Evolutionary conservation across 2,888 invertebrate genomes (phyloP).

Genomic region (Caenorhabditis angaria): DNA sequence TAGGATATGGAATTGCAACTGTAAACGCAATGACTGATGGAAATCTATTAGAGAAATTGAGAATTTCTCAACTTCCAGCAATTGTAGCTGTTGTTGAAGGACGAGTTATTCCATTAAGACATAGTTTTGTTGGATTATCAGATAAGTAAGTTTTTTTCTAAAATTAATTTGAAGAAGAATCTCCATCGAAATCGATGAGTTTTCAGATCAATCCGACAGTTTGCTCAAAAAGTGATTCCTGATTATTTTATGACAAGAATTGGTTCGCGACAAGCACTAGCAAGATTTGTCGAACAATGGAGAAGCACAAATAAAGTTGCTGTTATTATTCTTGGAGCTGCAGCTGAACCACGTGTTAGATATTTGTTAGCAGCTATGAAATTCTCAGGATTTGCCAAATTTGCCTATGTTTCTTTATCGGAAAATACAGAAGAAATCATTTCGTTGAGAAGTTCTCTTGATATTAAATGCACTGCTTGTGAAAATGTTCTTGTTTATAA

Average conservation of each 20-base stretch:
- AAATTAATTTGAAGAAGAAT: not conserved
- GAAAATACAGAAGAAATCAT: slow-evolving; percentile 25
- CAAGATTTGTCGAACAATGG: slow-evolving; percentile 67
- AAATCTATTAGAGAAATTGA: slow-evolving; percentile 72
- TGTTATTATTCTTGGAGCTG: slow-evolving; percentile 63
- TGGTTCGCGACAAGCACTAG: slow-evolving; percentile 49
- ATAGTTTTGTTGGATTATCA: slow-evolving; percentile 48
- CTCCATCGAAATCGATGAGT: not conserved
- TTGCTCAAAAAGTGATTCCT: slow-evolving; percentile 73
- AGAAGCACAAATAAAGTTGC: slow-evolving; percentile 63
- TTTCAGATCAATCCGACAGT: slow-evolving; percentile 66
- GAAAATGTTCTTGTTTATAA: slow-evolving; percentile 75
- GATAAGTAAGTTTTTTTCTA: slow-evolving; percentile 47
- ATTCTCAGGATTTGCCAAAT: slow-evolving; percentile 63
- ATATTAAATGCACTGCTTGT: slow-evolving; percentile 61
- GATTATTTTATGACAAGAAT: slow-evolving; percentile 60
- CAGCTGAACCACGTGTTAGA: slow-evolving; percentile 60
- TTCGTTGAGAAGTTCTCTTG: slow-evolving; percentile 57
- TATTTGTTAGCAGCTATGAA: slow-evolving; percentile 70
- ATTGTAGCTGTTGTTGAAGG: slow-evolving; percentile 74
- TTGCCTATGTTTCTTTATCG: slow-evolving; percentile 62
- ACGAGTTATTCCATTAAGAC: slow-evolving; percentile 70
- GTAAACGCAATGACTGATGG: slow-evolving; percentile 73
- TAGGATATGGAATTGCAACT: slow-evolving; percentile 74
- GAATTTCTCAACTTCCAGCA: slow-evolving; percentile 72